These are phyloP conservation scores for Ips nitidus DNA, from an alignment of 1,140 invertebrate genomes.

Conservation along the genomic window DNA sequence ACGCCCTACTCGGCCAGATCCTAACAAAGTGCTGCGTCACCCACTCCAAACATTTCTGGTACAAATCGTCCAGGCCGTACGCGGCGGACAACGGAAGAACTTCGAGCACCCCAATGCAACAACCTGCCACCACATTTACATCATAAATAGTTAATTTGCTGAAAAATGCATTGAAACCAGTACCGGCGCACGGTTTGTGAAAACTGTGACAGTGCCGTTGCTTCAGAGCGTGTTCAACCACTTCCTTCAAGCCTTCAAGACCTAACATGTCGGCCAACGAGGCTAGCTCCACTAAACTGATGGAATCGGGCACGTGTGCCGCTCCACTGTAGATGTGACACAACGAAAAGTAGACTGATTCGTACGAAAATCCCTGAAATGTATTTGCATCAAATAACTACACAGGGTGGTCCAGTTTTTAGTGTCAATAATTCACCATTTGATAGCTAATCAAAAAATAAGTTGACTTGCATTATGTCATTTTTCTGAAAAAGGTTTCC, in stretches of 20 bases:
- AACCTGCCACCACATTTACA: slow-evolving; percentile 25
- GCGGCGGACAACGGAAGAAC: slow-evolving; percentile 78
- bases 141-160: neutral
- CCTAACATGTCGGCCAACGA: slow-evolving; percentile 85
- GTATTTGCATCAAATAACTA: neutral
- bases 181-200: slow-evolving; percentile 66
- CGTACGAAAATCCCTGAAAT: slow-evolving; percentile 80
- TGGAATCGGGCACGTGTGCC: slow-evolving; percentile 78
- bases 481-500: too few species aligned
- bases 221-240: slow-evolving; percentile 82
- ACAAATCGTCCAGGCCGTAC: slow-evolving; percentile 84
- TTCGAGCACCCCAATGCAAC: slow-evolving; percentile 66
- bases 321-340: slow-evolving; percentile 92
- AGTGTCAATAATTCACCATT: too few species aligned
- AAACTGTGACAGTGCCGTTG: slow-evolving; percentile 90
- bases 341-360: slow-evolving; percentile 82
- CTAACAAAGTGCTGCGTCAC: slow-evolving; percentile 80
- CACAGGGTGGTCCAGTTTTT: too few species aligned
- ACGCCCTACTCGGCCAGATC: slow-evolving; percentile 84
- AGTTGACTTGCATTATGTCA: too few species aligned
- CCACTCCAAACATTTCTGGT: slow-evolving; percentile 82
- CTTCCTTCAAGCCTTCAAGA: slow-evolving; percentile 86
- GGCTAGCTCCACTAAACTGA: slow-evolving; percentile 82
- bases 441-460: too few species aligned
- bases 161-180: neutral